These are phyloP conservation scores for Platorchestia sp. DNA, from an alignment of 1,140 invertebrate genomes.

Conservation along the genomic window DNA sequence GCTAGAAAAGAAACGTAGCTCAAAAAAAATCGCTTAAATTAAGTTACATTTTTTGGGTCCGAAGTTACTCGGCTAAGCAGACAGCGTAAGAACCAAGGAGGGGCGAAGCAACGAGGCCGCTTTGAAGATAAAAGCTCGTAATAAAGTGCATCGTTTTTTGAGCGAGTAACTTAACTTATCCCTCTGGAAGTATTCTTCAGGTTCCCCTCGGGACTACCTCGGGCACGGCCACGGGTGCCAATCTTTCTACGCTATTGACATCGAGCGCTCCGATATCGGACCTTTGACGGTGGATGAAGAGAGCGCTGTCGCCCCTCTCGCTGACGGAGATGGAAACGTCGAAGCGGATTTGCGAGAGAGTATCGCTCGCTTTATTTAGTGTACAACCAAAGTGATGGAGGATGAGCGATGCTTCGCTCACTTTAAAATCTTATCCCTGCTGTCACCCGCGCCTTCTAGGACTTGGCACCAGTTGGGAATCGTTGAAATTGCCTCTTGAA, in stretches of 20 bases:
- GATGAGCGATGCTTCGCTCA: slow-evolving; percentile 21
- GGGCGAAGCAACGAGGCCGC: neutral
- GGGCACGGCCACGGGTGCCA: neutral
- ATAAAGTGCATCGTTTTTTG: slow-evolving; percentile 34
- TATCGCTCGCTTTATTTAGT: neutral
- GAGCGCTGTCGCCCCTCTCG: neutral
- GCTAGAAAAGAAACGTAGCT: neutral
- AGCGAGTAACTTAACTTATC: slow-evolving; percentile 22
- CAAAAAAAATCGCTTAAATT: slow-evolving; percentile 22
- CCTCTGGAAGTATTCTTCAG: neutral
- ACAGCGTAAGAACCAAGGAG: neutral
- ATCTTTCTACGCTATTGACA: slow-evolving; percentile 35
- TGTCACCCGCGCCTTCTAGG: neutral
- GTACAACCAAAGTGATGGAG: slow-evolving; percentile 40
- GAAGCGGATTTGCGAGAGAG: slow-evolving; percentile 39
- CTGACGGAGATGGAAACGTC: slow-evolving; percentile 20
- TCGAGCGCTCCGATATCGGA: slow-evolving; percentile 22
- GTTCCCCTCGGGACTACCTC: neutral
- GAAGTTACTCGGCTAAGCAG: slow-evolving; percentile 21
- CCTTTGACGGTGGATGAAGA: slow-evolving; percentile 42
- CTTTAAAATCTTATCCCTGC: slow-evolving; percentile 26
- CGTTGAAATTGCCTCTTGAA: neutral
- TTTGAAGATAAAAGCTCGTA: slow-evolving; percentile 17
- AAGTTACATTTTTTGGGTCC: slow-evolving; percentile 3
- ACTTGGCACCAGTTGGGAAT: neutral